phyloP scores from a whole-genome alignment of 2,797 vertebrate genomes.

The Etheostoma nigrum region DNA sequence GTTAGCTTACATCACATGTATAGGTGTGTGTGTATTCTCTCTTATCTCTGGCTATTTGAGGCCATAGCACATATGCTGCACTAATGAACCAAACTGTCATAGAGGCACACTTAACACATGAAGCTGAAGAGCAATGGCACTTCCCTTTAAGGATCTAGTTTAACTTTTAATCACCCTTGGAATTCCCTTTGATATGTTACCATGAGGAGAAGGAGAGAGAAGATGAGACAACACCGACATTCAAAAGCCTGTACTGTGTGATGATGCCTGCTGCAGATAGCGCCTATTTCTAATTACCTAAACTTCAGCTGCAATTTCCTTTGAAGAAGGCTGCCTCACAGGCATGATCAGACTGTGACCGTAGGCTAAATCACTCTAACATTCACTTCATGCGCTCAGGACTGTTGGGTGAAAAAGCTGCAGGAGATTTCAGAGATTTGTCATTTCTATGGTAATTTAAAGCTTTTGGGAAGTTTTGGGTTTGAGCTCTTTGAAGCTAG shows the following conservation, averaged over 20 bases:
- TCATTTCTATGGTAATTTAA: conserved; percentile 75
- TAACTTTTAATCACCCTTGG: conserved; percentile 82
- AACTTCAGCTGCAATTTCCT: conserved; percentile 76
- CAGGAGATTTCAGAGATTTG: conserved; percentile 69
- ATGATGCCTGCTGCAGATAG: conserved; percentile 70
- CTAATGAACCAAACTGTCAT: conserved; percentile 30
- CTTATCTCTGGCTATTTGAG: not conserved
- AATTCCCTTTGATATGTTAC: conserved; percentile 78
- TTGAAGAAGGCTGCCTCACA: conserved; percentile 73
- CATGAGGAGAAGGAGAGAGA: conserved; percentile 54
- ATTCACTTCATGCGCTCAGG: conserved; percentile 60
- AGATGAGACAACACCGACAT: conserved; percentile 66
- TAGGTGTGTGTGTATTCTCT: not conserved
- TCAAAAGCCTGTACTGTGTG: conserved; percentile 54
- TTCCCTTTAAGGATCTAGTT: conserved; percentile 68
- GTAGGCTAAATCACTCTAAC: conserved; percentile 64
- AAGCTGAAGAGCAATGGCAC: conserved; percentile 42
- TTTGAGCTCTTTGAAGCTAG: conserved; percentile 59
- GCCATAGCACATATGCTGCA: not conserved
- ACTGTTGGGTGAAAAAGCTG: conserved; percentile 58
- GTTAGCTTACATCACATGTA: conserved; percentile 7
- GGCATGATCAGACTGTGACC: conserved; percentile 70
- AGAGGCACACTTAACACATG: conserved; percentile 10
- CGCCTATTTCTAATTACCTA: conserved; percentile 79
- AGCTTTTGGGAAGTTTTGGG: conserved; percentile 51